These are phyloP conservation scores for Chiloscyllium plagiosum DNA, from an alignment of 2,113 vertebrate species.

Conservation along the genomic window DNA sequence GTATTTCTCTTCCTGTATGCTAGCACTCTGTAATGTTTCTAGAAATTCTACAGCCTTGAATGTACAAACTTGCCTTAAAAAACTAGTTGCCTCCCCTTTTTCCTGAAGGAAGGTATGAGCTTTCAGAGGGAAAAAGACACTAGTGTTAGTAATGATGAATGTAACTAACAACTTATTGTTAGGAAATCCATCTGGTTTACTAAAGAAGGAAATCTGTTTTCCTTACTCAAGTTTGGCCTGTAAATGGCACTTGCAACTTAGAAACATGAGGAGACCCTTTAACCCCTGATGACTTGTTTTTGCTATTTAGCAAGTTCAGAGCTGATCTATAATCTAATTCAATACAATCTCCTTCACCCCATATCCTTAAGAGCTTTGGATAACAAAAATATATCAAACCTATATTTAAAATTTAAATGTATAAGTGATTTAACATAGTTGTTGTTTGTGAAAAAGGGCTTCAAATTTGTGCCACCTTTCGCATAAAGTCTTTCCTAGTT, in stretches of 20 bases:
- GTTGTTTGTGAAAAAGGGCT: neutral
- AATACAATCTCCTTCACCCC: neutral
- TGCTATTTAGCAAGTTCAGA: too few relatives aligned
- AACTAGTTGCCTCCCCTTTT: neutral
- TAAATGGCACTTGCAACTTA: too few relatives aligned
- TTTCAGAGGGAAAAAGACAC: neutral
- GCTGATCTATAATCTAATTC: neutral
- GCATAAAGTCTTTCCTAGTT: neutral
- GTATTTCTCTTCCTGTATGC: neutral
- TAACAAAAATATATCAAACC: neutral
- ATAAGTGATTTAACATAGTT: neutral
- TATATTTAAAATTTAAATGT: neutral
- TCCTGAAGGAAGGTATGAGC: neutral
- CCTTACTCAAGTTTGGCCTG: too few relatives aligned
- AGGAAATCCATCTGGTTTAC: too few relatives aligned
- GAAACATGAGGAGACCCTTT: neutral
- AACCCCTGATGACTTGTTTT: too few relatives aligned
- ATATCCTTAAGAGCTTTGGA: neutral
- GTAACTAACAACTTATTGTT: too few relatives aligned
- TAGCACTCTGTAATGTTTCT: neutral
- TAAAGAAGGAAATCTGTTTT: too few relatives aligned
- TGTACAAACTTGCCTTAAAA: neutral
- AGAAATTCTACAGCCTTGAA: neutral
- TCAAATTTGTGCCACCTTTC: too few relatives aligned
- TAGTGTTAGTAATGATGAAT: too few relatives aligned